Percentiles rank a stretch among this genome's conserved stretches.
These are phyloP conservation scores for Goniozus legneri DNA, from an alignment of 1,140 invertebrate genomes.

Conservation along the genomic window DNA sequence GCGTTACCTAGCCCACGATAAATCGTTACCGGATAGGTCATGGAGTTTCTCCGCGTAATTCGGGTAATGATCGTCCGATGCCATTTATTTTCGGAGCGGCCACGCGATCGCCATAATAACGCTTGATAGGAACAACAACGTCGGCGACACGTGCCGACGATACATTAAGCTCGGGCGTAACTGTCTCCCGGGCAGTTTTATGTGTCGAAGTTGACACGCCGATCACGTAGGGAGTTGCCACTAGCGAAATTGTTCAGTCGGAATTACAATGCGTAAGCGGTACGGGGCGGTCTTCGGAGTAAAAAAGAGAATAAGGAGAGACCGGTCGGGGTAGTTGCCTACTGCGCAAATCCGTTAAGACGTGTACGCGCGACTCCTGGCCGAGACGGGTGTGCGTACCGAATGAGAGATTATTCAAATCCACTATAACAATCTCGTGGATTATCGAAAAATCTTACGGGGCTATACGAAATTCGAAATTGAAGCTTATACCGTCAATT, in stretches of 20 bases:
- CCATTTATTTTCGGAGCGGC: conserved; percentile 30
- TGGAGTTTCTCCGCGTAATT: too few relatives aligned
- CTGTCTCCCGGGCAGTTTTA: conserved; percentile 50
- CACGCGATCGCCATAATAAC: conserved; percentile 23
- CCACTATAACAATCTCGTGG: too few relatives aligned
- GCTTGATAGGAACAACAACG: conserved; percentile 17
- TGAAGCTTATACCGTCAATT: too few relatives aligned
- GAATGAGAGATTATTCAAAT: too few relatives aligned
- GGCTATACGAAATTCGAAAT: too few relatives aligned
- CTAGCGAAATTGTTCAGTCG: conserved; percentile 50
- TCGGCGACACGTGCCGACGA: conserved; percentile 46
- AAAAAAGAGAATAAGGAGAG: conserved; percentile 27
- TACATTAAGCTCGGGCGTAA: conserved; percentile 47
- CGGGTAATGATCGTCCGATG: conserved; percentile 41
- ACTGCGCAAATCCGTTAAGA: neutral
- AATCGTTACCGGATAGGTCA: too few relatives aligned
- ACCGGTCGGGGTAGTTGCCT: conserved; percentile 13
- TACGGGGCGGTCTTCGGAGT: conserved; percentile 18
- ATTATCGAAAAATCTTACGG: too few relatives aligned
- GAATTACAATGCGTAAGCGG: conserved; percentile 52
- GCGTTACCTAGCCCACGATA: too few relatives aligned
- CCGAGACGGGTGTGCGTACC: too few relatives aligned
- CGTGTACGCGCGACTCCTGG: too few relatives aligned
- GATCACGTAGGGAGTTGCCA: conserved; percentile 51
- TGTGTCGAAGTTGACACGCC: conserved; percentile 53